These are phyloP conservation scores for Morone saxatilis DNA, from an alignment of 2,113 vertebrate genomes.

Conservation along the genomic window DNA sequence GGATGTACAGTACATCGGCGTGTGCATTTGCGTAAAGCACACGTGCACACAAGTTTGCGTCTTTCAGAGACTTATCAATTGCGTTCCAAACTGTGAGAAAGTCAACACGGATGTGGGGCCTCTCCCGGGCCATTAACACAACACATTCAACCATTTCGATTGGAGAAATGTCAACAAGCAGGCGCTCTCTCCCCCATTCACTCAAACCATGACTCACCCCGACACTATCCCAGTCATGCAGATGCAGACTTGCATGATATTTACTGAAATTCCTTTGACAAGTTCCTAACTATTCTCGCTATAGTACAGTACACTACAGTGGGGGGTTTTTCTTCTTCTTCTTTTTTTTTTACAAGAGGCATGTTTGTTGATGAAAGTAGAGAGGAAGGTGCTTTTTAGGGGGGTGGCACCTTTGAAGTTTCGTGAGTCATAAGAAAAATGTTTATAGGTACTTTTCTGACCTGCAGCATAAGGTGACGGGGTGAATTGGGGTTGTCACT, in stretches of 20 bases:
- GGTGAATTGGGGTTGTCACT: neutral
- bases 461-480: constrained; percentile 5
- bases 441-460: constrained; percentile 31
- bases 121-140: constrained; percentile 55
- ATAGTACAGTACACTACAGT: constrained; percentile 4
- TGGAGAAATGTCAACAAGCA: constrained; percentile 78
- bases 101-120: constrained; percentile 71
- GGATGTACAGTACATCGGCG: neutral
- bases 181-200: constrained; percentile 63
- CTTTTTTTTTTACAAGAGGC: constrained; percentile 15
- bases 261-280: constrained; percentile 69
- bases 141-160: constrained; percentile 64
- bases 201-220: constrained; percentile 67
- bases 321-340: neutral
- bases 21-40: constrained; percentile 2
- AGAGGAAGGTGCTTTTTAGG: neutral
- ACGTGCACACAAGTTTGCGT: neutral
- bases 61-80: constrained; percentile 59
- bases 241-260: constrained; percentile 81
- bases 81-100: constrained; percentile 72
- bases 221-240: constrained; percentile 70
- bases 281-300: constrained; percentile 15
- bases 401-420: constrained; percentile 27
- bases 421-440: constrained; percentile 41
- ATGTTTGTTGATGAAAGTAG: constrained; percentile 48